Base-by-base conservation (phyloP, 2,113 vertebrate species). In the Menura novaehollandiae region DNA sequence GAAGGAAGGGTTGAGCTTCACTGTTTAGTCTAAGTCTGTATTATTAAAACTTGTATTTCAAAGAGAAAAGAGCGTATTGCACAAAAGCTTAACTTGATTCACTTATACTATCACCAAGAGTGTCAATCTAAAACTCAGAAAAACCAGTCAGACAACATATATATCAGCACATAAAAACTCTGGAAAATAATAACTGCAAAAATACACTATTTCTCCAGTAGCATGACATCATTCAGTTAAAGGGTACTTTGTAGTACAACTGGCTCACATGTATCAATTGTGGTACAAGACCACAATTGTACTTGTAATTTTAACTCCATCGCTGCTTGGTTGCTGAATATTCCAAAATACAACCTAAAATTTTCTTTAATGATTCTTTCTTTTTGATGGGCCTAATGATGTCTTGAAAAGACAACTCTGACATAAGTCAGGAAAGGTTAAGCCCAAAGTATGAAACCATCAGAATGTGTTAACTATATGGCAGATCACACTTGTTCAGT, bases 1-100 rank as follows among this genome's bases (percentile, higher is more conserved):
- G 46, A 80, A 88, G 44, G 53, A 76, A 93, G n/a, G 41, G 15
- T 3, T 68, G 62, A 73, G 28, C 53, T 83, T 63, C 46, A 68
- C 12, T 30, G 18, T 37, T 77, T 62, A 68, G 30, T 20, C 74
- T 49, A 58, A 76, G 14, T 32, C 28, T 74, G 8, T 63, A n/a
- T 73, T 89, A 88, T 83, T 86, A 71, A 94, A 95, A 63, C 15
- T 27, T 47, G 4, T 55, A 88, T 83, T 83, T 95, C 79, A 93
- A 51, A 91, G 62, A 52, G n/a, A 78, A 91, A 64, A 85, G 17
- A 62, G 6, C n/a, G 10, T 23, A 33, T 62, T 35, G 27, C 51
- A 79, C 24, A 74, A 73, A 75, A 58, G 4, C 55, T 76, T 79
- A 66, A 58, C 37, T 75, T 88, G 35, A 47, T 52, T 41, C 22